Evolutionary conservation across 1,140 invertebrate species (phyloP).

Genomic region (Rhagoletis pomonella): DNA sequence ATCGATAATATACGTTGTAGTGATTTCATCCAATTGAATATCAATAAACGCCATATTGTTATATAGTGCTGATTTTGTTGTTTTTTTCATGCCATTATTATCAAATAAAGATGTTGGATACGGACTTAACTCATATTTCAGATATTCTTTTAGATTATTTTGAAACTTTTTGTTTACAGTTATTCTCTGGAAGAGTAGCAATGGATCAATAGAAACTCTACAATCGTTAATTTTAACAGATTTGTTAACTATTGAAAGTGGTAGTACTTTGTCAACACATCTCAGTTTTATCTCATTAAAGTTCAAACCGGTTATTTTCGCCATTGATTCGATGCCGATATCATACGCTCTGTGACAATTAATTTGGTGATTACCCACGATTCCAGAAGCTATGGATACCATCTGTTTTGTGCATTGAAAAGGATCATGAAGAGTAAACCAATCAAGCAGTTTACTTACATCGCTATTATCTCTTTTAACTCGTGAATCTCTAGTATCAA

Average conservation of each 20-base stretch:
- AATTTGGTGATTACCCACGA: slow-evolving; percentile 69
- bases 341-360: slow-evolving; percentile 72
- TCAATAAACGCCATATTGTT: background rate
- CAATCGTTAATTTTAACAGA: slow-evolving; percentile 68
- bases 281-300: background rate
- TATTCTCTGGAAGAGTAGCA: slow-evolving; percentile 73
- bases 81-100: slow-evolving; percentile 70
- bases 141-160: slow-evolving; percentile 67
- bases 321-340: slow-evolving; percentile 65
- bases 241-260: slow-evolving; percentile 65
- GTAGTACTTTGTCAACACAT: slow-evolving; percentile 62
- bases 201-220: slow-evolving; percentile 67
- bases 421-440: slow-evolving; percentile 61
- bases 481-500: background rate
- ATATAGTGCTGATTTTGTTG: slow-evolving; percentile 66
- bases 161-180: slow-evolving; percentile 52
- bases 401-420: slow-evolving; percentile 63
- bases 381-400: slow-evolving; percentile 70
- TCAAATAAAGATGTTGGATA: slow-evolving; percentile 67
- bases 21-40: background rate
- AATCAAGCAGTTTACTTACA: background rate
- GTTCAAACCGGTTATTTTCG: slow-evolving; percentile 63
- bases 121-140: slow-evolving; percentile 70
- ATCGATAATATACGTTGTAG: slow-evolving; percentile 61
- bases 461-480: background rate